A percentile compares a stretch with the other conserved stretches of the same genome.
Conservation (phyloP, 2,888 invertebrate species). For the Xestoiulus laeticollis region DNA sequence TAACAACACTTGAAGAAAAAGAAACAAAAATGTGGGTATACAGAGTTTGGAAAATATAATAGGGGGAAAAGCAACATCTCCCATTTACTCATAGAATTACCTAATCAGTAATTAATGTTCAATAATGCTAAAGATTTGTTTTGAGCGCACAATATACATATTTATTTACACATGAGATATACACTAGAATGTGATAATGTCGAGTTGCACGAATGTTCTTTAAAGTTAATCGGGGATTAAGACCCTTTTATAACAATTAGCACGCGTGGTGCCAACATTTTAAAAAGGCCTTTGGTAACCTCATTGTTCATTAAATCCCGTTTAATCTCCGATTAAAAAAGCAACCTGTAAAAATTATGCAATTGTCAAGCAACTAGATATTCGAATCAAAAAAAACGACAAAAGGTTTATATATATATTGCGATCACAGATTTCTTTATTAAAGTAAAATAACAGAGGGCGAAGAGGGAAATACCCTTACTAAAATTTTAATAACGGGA, state of each 20-base stretch:
- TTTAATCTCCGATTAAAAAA: not conserved
- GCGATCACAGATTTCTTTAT: constrained; percentile 19
- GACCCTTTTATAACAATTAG: not conserved
- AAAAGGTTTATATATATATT: not conserved
- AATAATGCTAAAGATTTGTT: not conserved
- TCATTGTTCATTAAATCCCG: not conserved
- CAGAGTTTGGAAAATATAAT: not conserved
- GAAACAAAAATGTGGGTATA: not conserved
- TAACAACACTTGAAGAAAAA: not conserved
- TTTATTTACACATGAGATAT: not conserved
- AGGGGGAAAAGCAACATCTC: not conserved
- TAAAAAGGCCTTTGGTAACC: not conserved
- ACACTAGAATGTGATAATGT: not conserved
- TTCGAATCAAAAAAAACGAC: not conserved
- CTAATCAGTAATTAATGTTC: not conserved
- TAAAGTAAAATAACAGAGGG: not conserved
- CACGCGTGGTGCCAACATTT: not conserved
- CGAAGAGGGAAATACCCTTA: not conserved
- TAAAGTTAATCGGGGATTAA: not conserved
- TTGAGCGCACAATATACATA: not conserved
- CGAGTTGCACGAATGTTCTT: not conserved
- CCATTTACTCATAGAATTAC: not conserved
- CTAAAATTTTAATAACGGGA: no score
- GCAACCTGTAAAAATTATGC: not conserved
- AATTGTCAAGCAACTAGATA: not conserved